Percentiles rank a stretch among this genome's conserved stretches.
Conservation (phyloP, 1,140 invertebrate genomes). For the Pinna nobilis region DNA sequence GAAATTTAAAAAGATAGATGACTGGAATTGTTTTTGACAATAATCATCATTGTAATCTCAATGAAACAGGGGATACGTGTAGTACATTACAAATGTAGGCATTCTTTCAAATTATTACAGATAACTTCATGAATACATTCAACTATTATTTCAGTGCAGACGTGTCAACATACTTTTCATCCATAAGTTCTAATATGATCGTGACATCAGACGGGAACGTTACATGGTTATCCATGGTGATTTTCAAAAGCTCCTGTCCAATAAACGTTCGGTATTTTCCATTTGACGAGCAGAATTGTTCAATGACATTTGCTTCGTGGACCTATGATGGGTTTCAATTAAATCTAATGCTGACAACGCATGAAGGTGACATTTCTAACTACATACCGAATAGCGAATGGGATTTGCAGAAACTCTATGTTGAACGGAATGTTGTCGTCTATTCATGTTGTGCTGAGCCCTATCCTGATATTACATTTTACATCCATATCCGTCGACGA, state of each 20-base stretch:
- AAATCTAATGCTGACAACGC: slow-evolving; percentile 62
- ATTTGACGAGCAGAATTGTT: slow-evolving; percentile 76
- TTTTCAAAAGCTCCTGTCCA: slow-evolving; percentile 76
- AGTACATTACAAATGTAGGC: too few relatives aligned
- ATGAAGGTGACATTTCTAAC: slow-evolving; percentile 73
- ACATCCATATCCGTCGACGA: slow-evolving; percentile 80
- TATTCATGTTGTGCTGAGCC: slow-evolving; percentile 81
- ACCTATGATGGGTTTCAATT: slow-evolving; percentile 88
- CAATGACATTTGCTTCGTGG: slow-evolving; percentile 91
- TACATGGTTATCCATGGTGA: slow-evolving; percentile 76
- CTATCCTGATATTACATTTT: slow-evolving; percentile 69
- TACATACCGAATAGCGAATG: slow-evolving; percentile 76
- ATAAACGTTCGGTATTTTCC: slow-evolving; percentile 77
- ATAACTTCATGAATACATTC: too few relatives aligned
- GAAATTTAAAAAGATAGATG: too few relatives aligned
- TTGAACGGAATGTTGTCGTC: slow-evolving; percentile 78
- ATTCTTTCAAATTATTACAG: too few relatives aligned
- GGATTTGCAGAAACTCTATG: slow-evolving; percentile 75
- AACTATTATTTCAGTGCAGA: slow-evolving; percentile 67
- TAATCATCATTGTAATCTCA: too few relatives aligned
- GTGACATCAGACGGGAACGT: slow-evolving; percentile 76
- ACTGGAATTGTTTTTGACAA: too few relatives aligned
- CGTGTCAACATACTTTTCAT: slow-evolving; percentile 66
- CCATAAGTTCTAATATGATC: slow-evolving; percentile 75
- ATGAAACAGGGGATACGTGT: too few relatives aligned